Conservation (phyloP, 2,888 invertebrate species). For the Omphaloscelis lunosa region DNA sequence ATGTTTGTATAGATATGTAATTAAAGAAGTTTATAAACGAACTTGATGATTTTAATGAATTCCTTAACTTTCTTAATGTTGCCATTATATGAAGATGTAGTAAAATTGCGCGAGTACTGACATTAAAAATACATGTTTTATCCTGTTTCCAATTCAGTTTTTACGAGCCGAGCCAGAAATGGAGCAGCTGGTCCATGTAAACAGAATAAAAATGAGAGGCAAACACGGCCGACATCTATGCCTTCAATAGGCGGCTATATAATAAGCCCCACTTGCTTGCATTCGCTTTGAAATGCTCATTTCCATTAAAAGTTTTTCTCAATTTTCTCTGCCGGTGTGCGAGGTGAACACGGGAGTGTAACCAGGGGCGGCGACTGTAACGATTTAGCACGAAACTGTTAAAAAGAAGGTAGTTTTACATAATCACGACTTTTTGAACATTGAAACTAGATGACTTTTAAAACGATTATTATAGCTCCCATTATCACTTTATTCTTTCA, state of each 20-base stretch:
- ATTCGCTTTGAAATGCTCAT: constrained; percentile 74
- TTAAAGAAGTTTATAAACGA: constrained; percentile 88
- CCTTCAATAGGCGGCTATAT: constrained; percentile 76
- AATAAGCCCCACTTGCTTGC: constrained; percentile 73
- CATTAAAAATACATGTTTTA: constrained; percentile 82
- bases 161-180: constrained; percentile 82
- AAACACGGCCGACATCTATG: constrained; percentile 76
- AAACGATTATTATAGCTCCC: constrained; percentile 42
- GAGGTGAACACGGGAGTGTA: constrained; percentile 58
- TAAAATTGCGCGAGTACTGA: constrained; percentile 72
- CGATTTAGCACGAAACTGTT: constrained; percentile 42
- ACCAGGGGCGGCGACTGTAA: constrained; percentile 30
- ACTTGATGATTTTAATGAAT: constrained; percentile 66
- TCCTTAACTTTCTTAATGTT: constrained; percentile 55
- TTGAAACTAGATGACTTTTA: constrained; percentile 30
- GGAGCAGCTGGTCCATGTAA: constrained; percentile 85
- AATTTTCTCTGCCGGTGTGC: constrained; percentile 66
- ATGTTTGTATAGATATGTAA: constrained; percentile 89
- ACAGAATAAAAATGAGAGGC: constrained; percentile 85
- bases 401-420: constrained; percentile 48
- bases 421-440: constrained; percentile 48
- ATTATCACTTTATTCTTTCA: constrained; percentile 53
- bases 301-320: constrained; percentile 73
- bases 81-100: constrained; percentile 60
- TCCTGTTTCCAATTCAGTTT: constrained; percentile 85